A percentile compares a stretch with the other conserved stretches of the same genome.
These are phyloP conservation scores for Bursaphelenchus okinawaensis DNA, from an alignment of 2,888 invertebrate species.

Conservation along the genomic window DNA sequence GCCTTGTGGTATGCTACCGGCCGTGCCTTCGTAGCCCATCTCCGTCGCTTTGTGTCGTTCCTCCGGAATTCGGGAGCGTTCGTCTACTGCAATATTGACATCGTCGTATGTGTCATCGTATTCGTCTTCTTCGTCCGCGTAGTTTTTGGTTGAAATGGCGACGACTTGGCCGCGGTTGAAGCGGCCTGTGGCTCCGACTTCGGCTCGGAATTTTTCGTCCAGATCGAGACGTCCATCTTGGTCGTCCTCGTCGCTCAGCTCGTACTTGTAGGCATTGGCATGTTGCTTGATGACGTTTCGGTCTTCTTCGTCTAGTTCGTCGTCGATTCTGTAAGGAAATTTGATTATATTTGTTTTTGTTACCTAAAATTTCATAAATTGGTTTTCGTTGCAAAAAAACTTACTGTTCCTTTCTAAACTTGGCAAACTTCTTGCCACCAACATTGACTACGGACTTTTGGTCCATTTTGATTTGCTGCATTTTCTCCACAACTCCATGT, in stretches of 20 bases:
- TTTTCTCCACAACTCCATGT: slow-evolving; percentile 5
- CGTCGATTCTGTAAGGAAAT: not conserved
- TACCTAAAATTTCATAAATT: too few species aligned
- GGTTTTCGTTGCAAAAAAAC: not conserved
- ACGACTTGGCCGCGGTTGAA: not conserved
- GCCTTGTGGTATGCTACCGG: not conserved
- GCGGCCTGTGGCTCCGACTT: slow-evolving; percentile 4
- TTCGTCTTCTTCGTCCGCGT: not conserved
- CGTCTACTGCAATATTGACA: not conserved
- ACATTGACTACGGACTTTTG: not conserved
- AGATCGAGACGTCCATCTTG: not conserved
- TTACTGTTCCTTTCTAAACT: slow-evolving; percentile 5
- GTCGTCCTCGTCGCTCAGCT: not conserved
- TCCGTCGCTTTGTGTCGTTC: not conserved
- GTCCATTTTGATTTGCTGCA: not conserved
- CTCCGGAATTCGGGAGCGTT: not conserved
- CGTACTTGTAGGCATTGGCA: not conserved
- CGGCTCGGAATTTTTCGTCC: slow-evolving; percentile 1
- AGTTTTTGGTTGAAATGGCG: not conserved
- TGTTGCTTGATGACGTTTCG: not conserved
- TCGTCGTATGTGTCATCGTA: not conserved
- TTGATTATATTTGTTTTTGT: too few species aligned
- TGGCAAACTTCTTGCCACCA: slow-evolving; percentile 12
- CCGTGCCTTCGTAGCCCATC: not conserved
- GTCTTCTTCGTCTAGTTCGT: slow-evolving; percentile 5